Conservation (phyloP, 2,113 vertebrate genomes). For the Brachionichthys hirsutus region DNA sequence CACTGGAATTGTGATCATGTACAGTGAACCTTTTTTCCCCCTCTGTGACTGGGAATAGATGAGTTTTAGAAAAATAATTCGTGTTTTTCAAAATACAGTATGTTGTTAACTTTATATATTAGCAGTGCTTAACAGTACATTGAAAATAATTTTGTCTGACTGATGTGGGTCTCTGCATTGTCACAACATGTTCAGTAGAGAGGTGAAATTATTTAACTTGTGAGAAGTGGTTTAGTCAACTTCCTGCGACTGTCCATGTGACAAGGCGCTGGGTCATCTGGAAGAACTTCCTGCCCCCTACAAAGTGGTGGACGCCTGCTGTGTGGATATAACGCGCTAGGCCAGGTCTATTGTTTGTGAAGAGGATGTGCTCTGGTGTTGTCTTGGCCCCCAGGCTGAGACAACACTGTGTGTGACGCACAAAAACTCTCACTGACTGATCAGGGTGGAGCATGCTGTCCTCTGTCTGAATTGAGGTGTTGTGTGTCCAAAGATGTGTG, state of each 20-base stretch:
- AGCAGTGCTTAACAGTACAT: not conserved
- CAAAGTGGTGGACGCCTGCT: conserved; percentile 71
- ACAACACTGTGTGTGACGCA: conserved; percentile 86
- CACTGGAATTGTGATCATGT: conserved; percentile 1
- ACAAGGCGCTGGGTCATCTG: conserved; percentile 72
- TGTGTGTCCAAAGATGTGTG: not conserved
- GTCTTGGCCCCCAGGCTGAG: conserved; percentile 77
- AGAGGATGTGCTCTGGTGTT: conserved; percentile 83
- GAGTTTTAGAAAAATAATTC: not conserved
- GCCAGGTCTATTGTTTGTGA: conserved; percentile 85
- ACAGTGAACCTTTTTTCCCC: no score
- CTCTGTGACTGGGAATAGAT: no score
- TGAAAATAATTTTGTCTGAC: conserved; percentile 17
- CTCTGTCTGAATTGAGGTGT: conserved; percentile 42
- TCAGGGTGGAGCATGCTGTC: conserved; percentile 79
- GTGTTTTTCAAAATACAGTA: conserved; percentile 20
- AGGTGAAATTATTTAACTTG: conserved; percentile 44
- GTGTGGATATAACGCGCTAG: conserved; percentile 71
- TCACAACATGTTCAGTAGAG: conserved; percentile 25
- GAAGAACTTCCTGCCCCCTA: conserved; percentile 72
- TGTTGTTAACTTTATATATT: conserved; percentile 19
- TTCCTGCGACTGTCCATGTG: conserved; percentile 72
- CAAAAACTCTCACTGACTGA: conserved; percentile 78
- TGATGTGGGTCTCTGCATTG: conserved; percentile 19
- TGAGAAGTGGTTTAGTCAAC: conserved; percentile 51